phyloP scores from a whole-genome alignment of 92 coral and sea anemone species.

The Meandrina meandrites region DNA sequence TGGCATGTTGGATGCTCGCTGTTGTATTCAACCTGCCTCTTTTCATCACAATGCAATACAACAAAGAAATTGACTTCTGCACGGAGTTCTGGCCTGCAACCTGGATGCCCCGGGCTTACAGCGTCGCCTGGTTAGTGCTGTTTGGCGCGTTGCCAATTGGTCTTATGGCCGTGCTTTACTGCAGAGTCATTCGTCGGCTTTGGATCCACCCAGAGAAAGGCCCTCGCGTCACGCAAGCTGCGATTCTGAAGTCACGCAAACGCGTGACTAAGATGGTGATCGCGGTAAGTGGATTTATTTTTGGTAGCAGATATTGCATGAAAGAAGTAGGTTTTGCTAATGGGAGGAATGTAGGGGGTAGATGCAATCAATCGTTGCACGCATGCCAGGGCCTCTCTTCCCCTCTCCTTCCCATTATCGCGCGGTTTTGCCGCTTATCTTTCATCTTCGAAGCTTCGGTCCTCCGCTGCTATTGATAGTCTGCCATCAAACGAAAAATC shows the following conservation, averaged over 20 bases:
- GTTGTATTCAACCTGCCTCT: conserved; percentile 53
- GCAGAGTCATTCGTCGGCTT: conserved; percentile 52
- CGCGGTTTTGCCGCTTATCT: too few species aligned
- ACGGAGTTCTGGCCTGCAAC: conserved; percentile 57
- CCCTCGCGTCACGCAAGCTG: conserved; percentile 45
- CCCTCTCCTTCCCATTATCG: too few species aligned
- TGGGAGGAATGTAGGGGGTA: background rate
- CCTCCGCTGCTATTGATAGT: too few species aligned
- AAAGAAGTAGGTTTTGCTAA: background rate
- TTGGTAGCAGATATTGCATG: background rate
- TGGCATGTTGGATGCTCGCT: conserved; percentile 53
- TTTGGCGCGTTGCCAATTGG: conserved; percentile 54
- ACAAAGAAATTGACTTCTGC: conserved; percentile 52
- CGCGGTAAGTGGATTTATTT: conserved; percentile 34
- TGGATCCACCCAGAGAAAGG: conserved; percentile 46
- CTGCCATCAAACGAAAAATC: too few species aligned
- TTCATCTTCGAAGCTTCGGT: too few species aligned
- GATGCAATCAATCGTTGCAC: background rate
- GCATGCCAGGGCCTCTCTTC: background rate
- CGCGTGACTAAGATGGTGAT: conserved; percentile 66
- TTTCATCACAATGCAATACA: conserved; percentile 42
- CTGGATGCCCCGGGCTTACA: conserved; percentile 63
- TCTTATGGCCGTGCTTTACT: conserved; percentile 53
- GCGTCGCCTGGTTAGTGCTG: conserved; percentile 48
- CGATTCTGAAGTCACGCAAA: conserved; percentile 60